phyloP scores from a whole-genome alignment of 2,113 vertebrate genomes.

The Microcebus ravelobensis region DNA sequence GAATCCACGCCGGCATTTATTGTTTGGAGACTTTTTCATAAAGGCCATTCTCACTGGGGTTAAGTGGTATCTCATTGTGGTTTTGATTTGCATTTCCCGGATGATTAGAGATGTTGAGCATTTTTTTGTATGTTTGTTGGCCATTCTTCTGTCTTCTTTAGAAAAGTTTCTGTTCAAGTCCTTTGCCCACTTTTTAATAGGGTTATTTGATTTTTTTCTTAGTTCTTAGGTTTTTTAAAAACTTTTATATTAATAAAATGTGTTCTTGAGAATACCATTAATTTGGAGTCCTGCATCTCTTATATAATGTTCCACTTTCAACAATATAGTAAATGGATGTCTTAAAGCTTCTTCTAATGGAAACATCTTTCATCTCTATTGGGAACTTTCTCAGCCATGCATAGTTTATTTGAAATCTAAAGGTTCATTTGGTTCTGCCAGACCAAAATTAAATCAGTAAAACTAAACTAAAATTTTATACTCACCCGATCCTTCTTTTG shows the following conservation, averaged over 20 bases:
- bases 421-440: constrained; percentile 72
- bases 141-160: no score
- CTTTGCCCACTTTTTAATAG: no score
- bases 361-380: constrained; percentile 83
- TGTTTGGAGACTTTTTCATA: no score
- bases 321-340: constrained; percentile 78
- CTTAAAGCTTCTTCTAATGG: constrained; percentile 82
- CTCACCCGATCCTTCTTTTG: constrained; percentile 93
- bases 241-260: background rate
- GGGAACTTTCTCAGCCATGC: constrained; percentile 81
- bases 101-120: no score
- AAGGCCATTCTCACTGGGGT: no score
- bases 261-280: constrained; percentile 62
- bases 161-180: no score
- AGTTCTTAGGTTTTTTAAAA: background rate
- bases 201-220: background rate
- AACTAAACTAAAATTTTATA: constrained; percentile 76
- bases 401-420: constrained; percentile 77
- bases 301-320: constrained; percentile 67
- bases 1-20: no score
- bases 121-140: no score
- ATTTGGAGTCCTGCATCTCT: constrained; percentile 62
- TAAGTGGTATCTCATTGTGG: no score
- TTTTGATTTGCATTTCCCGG: no score
- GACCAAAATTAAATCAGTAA: constrained; percentile 78